Percentiles rank a stretch among this genome's conserved stretches.
Evolutionary conservation across 2,888 invertebrate species (phyloP).

Genomic region (Eupithecia inturbata): DNA sequence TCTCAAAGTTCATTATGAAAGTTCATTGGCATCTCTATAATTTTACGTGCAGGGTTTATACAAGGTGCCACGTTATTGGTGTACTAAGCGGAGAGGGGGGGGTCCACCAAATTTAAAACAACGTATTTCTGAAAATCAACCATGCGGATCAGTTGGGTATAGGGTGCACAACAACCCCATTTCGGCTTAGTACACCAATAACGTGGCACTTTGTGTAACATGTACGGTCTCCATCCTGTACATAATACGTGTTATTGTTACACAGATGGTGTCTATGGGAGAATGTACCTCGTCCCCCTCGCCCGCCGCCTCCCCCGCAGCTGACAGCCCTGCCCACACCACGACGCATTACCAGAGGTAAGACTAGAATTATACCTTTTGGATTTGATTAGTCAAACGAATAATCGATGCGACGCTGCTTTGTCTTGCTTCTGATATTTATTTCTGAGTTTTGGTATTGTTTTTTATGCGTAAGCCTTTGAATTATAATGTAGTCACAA

Average conservation of each 20-base stretch:
- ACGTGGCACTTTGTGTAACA: background rate
- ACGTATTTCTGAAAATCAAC: too few relatives aligned
- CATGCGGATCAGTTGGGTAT: too few relatives aligned
- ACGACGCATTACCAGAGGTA: conserved; percentile 85
- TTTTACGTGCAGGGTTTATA: background rate
- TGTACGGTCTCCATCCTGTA: background rate
- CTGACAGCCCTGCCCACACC: conserved; percentile 84
- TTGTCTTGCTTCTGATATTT: background rate
- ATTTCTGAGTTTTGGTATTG: background rate
- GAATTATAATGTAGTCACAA: background rate
- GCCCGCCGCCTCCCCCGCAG: conserved; percentile 62
- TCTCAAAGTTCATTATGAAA: background rate
- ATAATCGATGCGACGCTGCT: background rate
- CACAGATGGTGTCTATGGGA: conserved; percentile 67
- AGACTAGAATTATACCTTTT: background rate
- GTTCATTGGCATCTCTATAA: background rate
- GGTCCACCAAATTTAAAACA: too few relatives aligned
- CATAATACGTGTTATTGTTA: background rate
- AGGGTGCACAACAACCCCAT: too few relatives aligned
- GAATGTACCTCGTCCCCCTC: conserved; percentile 57
- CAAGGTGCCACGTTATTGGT: too few relatives aligned
- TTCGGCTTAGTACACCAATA: too few relatives aligned
- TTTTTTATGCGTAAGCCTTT: background rate
- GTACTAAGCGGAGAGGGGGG: too few relatives aligned
- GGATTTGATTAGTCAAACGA: background rate